Evolutionary conservation across 2,113 vertebrate species (phyloP).

Genomic region (Octodon degus): DNA sequence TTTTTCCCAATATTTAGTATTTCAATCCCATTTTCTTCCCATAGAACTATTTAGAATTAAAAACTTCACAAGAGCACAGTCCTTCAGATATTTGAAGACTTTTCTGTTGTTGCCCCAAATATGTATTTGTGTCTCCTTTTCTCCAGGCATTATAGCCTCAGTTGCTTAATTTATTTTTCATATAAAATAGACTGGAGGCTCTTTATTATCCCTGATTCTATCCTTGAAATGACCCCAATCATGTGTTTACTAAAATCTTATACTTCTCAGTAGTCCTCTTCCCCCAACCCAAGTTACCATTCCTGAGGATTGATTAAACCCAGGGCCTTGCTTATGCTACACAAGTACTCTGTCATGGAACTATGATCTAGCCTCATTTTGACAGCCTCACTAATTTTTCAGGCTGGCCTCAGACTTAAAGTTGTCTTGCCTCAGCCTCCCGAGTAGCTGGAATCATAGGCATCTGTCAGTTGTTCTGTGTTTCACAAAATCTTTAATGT

Average conservation of each 20-base stretch:
- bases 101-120: neutral
- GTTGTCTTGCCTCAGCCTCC: neutral
- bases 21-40: neutral
- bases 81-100: neutral
- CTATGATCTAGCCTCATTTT: neutral
- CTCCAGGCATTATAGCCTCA: neutral
- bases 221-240: neutral
- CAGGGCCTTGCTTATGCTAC: neutral
- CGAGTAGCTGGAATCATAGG: neutral
- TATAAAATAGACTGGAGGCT: neutral
- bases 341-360: neutral
- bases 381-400: neutral
- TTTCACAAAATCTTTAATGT: neutral
- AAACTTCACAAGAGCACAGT: neutral
- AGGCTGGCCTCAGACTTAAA: neutral
- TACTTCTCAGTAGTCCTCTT: neutral
- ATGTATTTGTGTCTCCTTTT: neutral
- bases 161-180: constrained; percentile 3
- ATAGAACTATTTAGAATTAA: neutral
- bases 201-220: neutral
- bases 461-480: neutral
- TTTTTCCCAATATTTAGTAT: neutral
- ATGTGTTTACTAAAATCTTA: neutral
- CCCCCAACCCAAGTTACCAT: neutral
- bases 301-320: neutral